Conservation (phyloP, 1,140 invertebrate genomes). For the Phenacoccus solenopsis region DNA sequence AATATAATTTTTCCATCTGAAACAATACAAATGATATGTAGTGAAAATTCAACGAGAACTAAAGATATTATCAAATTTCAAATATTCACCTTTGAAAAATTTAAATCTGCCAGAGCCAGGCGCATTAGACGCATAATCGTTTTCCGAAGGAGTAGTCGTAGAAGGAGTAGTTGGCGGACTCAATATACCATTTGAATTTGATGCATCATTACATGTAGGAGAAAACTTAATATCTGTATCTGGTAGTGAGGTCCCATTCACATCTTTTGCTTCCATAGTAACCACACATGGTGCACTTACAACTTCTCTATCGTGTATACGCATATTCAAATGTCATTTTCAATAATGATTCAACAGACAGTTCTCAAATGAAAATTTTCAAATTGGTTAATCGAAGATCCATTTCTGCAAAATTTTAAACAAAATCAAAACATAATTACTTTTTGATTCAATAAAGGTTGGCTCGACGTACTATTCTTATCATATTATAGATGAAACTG, state of each 20-base stretch:
- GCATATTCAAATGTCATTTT: conserved; percentile 21
- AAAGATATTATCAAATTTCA: not conserved
- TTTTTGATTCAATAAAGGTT: not conserved
- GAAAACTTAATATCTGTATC: conserved; percentile 26
- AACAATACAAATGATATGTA: conserved; percentile 22
- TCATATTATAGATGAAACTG: too few species aligned
- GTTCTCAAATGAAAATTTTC: not conserved
- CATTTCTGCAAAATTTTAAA: not conserved
- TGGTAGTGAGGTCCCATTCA: conserved; percentile 31
- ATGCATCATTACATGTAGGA: conserved; percentile 20
- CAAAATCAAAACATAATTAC: not conserved
- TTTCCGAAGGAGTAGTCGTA: conserved; percentile 18
- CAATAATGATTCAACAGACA: not conserved
- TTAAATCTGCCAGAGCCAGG: conserved; percentile 39
- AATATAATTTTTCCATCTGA: conserved; percentile 72
- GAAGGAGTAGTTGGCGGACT: conserved; percentile 23
- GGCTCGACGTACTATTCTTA: too few species aligned
- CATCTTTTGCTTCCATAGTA: conserved; percentile 31
- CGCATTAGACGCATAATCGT: conserved; percentile 18
- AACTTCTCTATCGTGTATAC: conserved; percentile 26
- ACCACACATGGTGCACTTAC: conserved; percentile 29
- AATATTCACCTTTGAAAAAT: conserved; percentile 41
- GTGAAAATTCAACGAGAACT: not conserved
- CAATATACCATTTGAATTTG: conserved; percentile 22
- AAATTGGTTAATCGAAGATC: not conserved